Conservation (phyloP, 1,140 invertebrate genomes). For the Apis florea region DNA sequence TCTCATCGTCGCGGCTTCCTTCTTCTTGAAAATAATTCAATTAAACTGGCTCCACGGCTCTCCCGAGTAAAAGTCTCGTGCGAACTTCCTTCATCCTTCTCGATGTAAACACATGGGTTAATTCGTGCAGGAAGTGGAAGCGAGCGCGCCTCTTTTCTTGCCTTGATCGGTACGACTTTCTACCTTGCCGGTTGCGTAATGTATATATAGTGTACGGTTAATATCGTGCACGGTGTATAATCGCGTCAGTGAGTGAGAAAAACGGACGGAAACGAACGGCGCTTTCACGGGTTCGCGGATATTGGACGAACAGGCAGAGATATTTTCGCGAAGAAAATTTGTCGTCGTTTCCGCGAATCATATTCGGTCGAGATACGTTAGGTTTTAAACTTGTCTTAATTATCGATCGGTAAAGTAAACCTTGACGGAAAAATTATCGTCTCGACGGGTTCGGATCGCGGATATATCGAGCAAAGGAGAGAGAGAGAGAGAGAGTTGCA, state of each 20-base stretch:
- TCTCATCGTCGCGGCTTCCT: conserved; percentile 36
- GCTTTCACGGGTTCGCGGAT: background rate
- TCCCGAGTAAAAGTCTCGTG: conserved; percentile 42
- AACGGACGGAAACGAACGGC: conserved; percentile 42
- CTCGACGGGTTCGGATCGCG: too few species aligned
- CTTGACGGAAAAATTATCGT: too few species aligned
- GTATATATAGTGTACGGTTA: background rate
- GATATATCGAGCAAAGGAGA: too few species aligned
- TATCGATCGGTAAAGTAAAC: too few species aligned
- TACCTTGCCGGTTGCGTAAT: conserved; percentile 56
- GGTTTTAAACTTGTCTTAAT: too few species aligned
- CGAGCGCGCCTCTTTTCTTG: conserved; percentile 13
- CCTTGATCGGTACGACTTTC: conserved; percentile 63
- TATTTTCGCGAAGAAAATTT: too few species aligned
- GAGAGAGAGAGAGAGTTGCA: too few species aligned
- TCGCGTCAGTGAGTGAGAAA: conserved; percentile 22
- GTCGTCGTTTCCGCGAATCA: too few species aligned
- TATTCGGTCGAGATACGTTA: too few species aligned
- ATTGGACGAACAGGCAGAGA: background rate
- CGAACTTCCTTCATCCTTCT: conserved; percentile 41
- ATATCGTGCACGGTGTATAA: conserved; percentile 39
- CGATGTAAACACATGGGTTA: conserved; percentile 25
- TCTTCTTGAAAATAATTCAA: conserved; percentile 42
- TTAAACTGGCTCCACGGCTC: conserved; percentile 12
- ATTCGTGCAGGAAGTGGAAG: conserved; percentile 42